Conservation (phyloP, 2,113 vertebrate genomes). For the Sclerurus mexicanus region DNA sequence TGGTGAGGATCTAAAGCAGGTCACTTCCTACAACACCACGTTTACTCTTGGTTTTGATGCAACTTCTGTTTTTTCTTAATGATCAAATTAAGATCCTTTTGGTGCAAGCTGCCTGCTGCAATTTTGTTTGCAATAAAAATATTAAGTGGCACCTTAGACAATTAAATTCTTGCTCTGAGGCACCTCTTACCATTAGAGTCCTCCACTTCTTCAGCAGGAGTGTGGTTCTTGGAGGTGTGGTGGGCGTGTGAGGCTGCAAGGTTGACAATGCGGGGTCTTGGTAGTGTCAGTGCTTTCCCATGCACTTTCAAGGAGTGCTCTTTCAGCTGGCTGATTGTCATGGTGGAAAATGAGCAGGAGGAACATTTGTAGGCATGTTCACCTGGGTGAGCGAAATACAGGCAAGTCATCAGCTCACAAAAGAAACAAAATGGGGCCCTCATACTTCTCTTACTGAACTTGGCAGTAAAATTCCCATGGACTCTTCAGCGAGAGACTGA, state of each 20-base stretch:
- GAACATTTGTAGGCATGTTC: slow-evolving; percentile 96
- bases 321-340: slow-evolving; percentile 97
- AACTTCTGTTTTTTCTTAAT: neutral
- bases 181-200: slow-evolving; percentile 82
- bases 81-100: neutral
- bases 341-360: slow-evolving; percentile 92
- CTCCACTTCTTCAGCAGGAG: slow-evolving; percentile 75
- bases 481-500: neutral
- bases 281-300: slow-evolving; percentile 90
- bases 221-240: slow-evolving; percentile 73
- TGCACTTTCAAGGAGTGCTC: slow-evolving; percentile 95
- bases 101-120: neutral
- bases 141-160: slow-evolving; percentile 56
- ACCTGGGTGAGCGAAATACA: slow-evolving; percentile 80
- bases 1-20: neutral
- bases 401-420: slow-evolving; percentile 75
- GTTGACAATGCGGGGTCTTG: slow-evolving; percentile 85
- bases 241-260: slow-evolving; percentile 83
- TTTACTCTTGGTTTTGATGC: neutral
- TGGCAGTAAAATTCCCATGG: slow-evolving; percentile 34
- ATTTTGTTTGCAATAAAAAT: neutral
- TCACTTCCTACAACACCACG: neutral
- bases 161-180: slow-evolving; percentile 32
- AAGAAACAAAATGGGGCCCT: slow-evolving; percentile 55
- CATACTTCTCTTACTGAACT: slow-evolving; percentile 42